phyloP scores from a whole-genome alignment of 35 echinoderm and acorn worm species.

The Hemicentrotus pulcherrimus region DNA sequence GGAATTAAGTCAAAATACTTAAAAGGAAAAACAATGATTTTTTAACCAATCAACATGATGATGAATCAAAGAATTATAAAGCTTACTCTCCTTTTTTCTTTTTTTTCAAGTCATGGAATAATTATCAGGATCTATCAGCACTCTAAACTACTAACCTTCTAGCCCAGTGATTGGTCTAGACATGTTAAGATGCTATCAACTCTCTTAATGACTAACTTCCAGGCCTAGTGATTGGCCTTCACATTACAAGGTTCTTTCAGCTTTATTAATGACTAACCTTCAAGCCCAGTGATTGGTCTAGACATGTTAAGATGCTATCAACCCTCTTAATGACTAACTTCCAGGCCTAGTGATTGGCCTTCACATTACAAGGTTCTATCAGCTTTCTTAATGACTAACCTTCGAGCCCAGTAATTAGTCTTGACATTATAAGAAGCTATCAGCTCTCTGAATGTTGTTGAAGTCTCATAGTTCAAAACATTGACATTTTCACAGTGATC shows the following conservation, averaged over 20 bases:
- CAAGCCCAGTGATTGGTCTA: constrained; percentile 29
- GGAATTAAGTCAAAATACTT: too few relatives aligned
- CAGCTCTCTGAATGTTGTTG: constrained; percentile 31
- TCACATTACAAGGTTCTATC: not conserved
- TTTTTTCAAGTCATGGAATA: too few relatives aligned
- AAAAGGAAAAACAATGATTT: too few relatives aligned
- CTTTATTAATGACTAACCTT: not conserved
- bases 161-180: constrained; percentile 31
- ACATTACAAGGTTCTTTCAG: not conserved
- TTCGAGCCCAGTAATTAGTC: constrained; percentile 28
- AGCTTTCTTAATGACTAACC: not conserved
- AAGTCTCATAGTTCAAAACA: constrained; percentile 26
- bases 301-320: constrained; percentile 22
- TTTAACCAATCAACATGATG: too few relatives aligned
- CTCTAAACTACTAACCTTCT: not conserved
- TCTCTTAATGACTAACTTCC: constrained; percentile 4
- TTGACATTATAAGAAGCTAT: constrained; percentile 32
- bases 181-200: constrained; percentile 21
- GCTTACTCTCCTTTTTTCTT: not conserved
- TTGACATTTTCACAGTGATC: constrained; percentile 44
- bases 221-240: not conserved
- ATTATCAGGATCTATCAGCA: not conserved
- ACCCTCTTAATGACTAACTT: not conserved
- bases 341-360: not conserved
- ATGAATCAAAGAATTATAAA: not conserved